These are phyloP conservation scores for Bimastos eiseni DNA, from an alignment of 2,888 invertebrate genomes.

Conservation along the genomic window DNA sequence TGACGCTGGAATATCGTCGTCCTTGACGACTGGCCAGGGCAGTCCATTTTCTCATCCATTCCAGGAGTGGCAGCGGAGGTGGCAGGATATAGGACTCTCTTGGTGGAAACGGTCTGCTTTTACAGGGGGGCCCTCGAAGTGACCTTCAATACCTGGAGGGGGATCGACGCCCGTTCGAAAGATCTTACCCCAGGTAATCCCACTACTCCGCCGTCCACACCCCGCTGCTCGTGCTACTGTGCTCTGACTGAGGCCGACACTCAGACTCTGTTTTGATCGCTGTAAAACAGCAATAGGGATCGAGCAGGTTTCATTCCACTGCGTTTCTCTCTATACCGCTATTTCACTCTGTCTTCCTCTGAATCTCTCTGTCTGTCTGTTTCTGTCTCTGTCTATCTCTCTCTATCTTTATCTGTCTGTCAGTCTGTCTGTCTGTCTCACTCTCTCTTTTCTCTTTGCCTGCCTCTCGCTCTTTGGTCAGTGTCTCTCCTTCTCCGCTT, in stretches of 20 bases:
- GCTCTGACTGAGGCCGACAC: neutral
- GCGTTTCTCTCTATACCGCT: neutral
- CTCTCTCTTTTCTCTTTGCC: neutral
- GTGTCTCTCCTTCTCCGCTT: no score
- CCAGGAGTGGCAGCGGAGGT: neutral
- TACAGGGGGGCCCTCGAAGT: neutral
- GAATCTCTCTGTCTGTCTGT: neutral
- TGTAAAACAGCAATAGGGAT: neutral
- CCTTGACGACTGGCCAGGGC: neutral
- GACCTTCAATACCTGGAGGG: neutral
- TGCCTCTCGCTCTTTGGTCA: neutral
- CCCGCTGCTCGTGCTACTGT: neutral
- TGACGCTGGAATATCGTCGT: neutral
- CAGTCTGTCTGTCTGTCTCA: neutral
- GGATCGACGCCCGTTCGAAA: conserved; percentile 1
- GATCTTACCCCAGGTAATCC: conserved; percentile 1
- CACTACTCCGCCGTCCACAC: neutral
- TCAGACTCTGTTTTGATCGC: neutral
- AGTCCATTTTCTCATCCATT: neutral
- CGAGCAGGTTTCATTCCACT: neutral
- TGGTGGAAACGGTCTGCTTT: neutral
- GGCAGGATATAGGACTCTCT: neutral
- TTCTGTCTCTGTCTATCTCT: no score
- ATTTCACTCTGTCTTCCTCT: neutral
- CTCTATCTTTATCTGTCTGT: no score